phyloP scores from a whole-genome alignment of 1,140 invertebrate genomes.

The Apis laboriosa region DNA sequence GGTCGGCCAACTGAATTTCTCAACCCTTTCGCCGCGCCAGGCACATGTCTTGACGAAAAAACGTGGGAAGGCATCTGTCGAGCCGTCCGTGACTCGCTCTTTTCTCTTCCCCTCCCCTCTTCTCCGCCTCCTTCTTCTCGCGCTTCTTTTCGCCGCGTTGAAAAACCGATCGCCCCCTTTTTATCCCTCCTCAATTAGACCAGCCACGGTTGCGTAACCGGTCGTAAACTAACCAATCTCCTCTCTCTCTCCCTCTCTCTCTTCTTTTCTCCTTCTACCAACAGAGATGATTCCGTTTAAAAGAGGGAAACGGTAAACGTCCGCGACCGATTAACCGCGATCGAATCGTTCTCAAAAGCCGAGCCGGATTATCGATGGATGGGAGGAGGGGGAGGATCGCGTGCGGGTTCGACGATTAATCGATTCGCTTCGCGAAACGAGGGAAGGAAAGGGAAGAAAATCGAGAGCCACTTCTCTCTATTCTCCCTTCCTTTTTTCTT shows the following conservation, averaged over 20 bases:
- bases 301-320: too few relatives aligned
- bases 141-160: conserved; percentile 28
- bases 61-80: conserved; percentile 77
- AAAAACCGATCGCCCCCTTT: conserved; percentile 17
- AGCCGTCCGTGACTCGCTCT: conserved; percentile 57
- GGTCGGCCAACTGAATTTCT: conserved; percentile 68
- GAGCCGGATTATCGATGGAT: too few relatives aligned
- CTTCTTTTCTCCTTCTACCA: neutral
- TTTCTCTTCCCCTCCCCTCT: conserved; percentile 21
- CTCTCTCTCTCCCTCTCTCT: too few relatives aligned
- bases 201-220: conserved; percentile 42
- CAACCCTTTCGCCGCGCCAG: conserved; percentile 76
- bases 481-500: too few relatives aligned
- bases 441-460: neutral
- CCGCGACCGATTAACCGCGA: too few relatives aligned
- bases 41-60: conserved; percentile 78
- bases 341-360: too few relatives aligned
- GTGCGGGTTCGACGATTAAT: too few relatives aligned
- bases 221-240: conserved; percentile 11
- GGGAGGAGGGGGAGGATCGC: too few relatives aligned
- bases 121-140: conserved; percentile 43
- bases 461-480: neutral
- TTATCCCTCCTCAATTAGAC: conserved; percentile 32
- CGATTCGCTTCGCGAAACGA: too few relatives aligned
- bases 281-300: too few relatives aligned